phyloP scores from a whole-genome alignment of 2,888 invertebrate genomes.

The Nomada ferruginata region DNA sequence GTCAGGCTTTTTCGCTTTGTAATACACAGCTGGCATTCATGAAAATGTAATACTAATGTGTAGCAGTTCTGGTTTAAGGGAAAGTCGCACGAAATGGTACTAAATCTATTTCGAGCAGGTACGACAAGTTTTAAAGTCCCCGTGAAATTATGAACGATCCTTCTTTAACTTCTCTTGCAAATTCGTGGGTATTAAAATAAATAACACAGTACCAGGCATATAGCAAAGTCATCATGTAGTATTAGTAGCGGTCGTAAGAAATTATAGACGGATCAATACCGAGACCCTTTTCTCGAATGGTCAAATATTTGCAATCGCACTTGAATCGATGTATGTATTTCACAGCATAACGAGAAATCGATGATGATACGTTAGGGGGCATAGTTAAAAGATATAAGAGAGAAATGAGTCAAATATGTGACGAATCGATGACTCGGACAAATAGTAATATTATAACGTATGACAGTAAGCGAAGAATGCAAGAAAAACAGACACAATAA shows the following conservation, averaged over 20 bases:
- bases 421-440: not conserved
- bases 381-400: not conserved
- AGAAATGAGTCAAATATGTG: not conserved
- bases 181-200: not conserved
- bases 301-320: slow-evolving; percentile 46
- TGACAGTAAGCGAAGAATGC: not conserved
- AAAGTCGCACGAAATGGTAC: too few relatives aligned
- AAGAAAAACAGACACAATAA: not conserved
- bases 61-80: too few relatives aligned
- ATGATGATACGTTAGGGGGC: not conserved
- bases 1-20: too few relatives aligned
- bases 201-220: not conserved
- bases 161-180: not conserved
- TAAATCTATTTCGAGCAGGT: not conserved
- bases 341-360: slow-evolving; percentile 33
- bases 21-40: too few relatives aligned
- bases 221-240: slow-evolving; percentile 13
- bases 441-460: not conserved
- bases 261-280: slow-evolving; percentile 59
- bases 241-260: slow-evolving; percentile 31
- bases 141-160: not conserved
- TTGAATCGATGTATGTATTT: slow-evolving; percentile 25
- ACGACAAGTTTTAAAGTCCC: not conserved
- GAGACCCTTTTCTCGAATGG: slow-evolving; percentile 28
- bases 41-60: too few relatives aligned